A percentile compares a stretch with the other conserved stretches of the same genome.
Evolutionary conservation across 2,113 vertebrate species (phyloP).

Genomic region (Mastomys coucha): DNA sequence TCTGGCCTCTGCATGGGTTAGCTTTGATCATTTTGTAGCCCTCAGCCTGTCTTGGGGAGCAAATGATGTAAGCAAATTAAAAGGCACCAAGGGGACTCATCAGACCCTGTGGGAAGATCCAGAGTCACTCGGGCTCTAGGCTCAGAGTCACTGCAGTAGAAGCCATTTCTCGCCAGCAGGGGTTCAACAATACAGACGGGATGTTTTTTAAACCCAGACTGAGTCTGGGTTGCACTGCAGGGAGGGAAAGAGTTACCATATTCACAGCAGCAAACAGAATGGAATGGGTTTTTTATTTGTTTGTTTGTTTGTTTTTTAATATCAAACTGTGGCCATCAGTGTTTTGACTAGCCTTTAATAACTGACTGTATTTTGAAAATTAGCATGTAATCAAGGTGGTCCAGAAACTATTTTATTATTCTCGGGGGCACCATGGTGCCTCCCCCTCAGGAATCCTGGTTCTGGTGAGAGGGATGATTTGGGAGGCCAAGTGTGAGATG

Average conservation of each 20-base stretch:
- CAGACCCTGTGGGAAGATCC: neutral
- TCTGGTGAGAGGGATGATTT: slow-evolving; percentile 35
- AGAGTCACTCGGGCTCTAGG: slow-evolving; percentile 17
- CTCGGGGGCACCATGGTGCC: neutral
- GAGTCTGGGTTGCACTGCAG: neutral
- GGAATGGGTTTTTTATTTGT: neutral
- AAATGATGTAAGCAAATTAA: slow-evolving; percentile 49
- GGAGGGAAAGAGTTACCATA: slow-evolving; percentile 22
- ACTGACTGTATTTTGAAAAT: slow-evolving; percentile 63
- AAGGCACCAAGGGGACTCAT: slow-evolving; percentile 56
- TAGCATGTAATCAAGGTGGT: neutral
- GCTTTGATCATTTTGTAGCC: slow-evolving; percentile 50
- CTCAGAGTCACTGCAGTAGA: slow-evolving; percentile 55
- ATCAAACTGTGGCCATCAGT: slow-evolving; percentile 38
- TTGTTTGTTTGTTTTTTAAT: slow-evolving; percentile 6
- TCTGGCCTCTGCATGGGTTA: slow-evolving; percentile 52
- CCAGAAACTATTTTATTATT: slow-evolving; percentile 61
- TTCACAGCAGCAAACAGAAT: slow-evolving; percentile 36
- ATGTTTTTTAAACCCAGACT: neutral
- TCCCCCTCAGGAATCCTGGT: neutral
- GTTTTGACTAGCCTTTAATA: slow-evolving; percentile 59
- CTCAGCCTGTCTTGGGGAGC: slow-evolving; percentile 56
- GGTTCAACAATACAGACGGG: neutral
- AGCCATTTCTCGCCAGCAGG: slow-evolving; percentile 56
- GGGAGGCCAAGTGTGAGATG: slow-evolving; percentile 20